phyloP scores from a whole-genome alignment of 1,140 invertebrate genomes.

The Oryctes rhinoceros region DNA sequence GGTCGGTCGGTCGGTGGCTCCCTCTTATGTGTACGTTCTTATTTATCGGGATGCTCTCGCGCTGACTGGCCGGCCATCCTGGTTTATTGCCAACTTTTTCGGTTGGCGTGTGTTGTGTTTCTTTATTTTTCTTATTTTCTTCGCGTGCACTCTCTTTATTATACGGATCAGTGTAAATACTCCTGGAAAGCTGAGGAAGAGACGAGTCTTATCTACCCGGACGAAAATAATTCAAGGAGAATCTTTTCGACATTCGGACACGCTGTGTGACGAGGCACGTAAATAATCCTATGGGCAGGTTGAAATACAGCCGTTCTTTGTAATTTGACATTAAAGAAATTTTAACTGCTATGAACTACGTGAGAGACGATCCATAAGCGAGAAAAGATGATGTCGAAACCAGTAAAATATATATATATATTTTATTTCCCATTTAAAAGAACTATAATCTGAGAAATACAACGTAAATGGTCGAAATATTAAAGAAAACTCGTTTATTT shows the following conservation, averaged over 20 bases:
- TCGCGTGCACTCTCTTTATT: constrained; percentile 43
- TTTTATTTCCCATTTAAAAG: no score
- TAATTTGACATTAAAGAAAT: not conserved
- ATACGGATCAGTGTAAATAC: constrained; percentile 48
- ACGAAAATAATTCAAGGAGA: constrained; percentile 23
- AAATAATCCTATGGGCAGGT: not conserved
- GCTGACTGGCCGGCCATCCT: constrained; percentile 22
- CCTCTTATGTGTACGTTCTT: constrained; percentile 46
- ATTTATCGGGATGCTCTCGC: constrained; percentile 46
- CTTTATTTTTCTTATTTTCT: not conserved
- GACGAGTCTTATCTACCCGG: not conserved
- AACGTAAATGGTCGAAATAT: no score
- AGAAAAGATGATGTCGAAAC: no score
- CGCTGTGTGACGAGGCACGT: not conserved
- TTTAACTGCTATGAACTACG: no score
- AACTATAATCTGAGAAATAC: no score
- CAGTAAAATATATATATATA: no score
- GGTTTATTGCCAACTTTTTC: constrained; percentile 47
- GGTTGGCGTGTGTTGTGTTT: constrained; percentile 31
- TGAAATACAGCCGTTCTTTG: not conserved
- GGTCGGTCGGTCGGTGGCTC: constrained; percentile 27
- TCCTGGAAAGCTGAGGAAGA: not conserved
- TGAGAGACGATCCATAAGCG: no score
- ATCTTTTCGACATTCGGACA: not conserved
- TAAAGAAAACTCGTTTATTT: no score